Percentiles rank a stretch among this genome's conserved stretches.
Evolutionary conservation across 2,888 invertebrate genomes (phyloP).

Genomic region (Agonum fuliginosum): DNA sequence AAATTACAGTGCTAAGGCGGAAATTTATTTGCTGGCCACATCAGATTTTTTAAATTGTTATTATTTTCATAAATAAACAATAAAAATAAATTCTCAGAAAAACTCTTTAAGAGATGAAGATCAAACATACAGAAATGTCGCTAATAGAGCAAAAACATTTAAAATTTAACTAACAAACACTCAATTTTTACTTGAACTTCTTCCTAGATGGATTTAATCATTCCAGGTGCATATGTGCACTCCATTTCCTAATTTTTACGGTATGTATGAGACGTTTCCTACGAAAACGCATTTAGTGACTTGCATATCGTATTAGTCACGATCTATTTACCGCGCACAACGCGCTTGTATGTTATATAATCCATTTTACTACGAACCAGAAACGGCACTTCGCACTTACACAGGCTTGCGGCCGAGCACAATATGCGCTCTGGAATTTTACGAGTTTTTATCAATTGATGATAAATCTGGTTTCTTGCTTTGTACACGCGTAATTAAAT

Average conservation of each 20-base stretch:
- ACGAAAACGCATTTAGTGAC: conserved; percentile 25
- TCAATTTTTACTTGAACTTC: too few relatives aligned
- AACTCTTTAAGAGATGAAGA: too few relatives aligned
- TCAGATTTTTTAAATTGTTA: too few relatives aligned
- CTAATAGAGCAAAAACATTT: too few relatives aligned
- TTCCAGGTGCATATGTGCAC: not conserved
- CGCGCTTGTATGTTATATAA: conserved; percentile 27
- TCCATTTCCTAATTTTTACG: not conserved
- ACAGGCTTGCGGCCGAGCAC: not conserved
- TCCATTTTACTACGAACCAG: conserved; percentile 34
- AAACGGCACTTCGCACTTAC: conserved; percentile 39
- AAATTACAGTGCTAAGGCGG: too few relatives aligned
- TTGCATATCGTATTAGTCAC: conserved; percentile 35
- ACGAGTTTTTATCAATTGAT: not conserved
- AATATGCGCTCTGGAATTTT: not conserved
- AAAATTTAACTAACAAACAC: too few relatives aligned
- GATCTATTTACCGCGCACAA: conserved; percentile 46
- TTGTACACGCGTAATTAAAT: conserved; percentile 23
- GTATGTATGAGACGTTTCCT: conserved; percentile 21
- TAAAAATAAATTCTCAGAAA: too few relatives aligned
- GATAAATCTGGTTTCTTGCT: conserved; percentile 20
- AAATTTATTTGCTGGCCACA: too few relatives aligned
- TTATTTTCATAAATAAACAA: too few relatives aligned
- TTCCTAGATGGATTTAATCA: not conserved
- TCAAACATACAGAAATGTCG: too few relatives aligned